Evolutionary conservation across 2,888 invertebrate genomes (phyloP), one percentile per base, ranked within the genome.

Genomic region (Serrognathus titanus): DNA sequence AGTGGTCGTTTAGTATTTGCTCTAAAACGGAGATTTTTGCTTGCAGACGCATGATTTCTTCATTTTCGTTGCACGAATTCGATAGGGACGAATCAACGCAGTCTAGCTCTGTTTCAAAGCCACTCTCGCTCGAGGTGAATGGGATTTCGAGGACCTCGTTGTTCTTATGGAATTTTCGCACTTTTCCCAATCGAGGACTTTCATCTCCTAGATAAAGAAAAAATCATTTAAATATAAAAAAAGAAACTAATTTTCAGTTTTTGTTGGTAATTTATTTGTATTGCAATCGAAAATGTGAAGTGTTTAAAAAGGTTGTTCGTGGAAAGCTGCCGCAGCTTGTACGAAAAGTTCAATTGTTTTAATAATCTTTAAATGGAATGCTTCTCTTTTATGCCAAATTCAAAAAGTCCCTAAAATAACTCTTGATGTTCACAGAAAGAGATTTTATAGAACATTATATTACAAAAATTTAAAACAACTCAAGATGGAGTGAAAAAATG

Each of bases 171-270:
- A 81, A 83, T 69, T 83, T 83, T 47, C 85, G 78, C 43, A 84
- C 78, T 74, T 85, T 85, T 16, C 84, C 83, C 58, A 83, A 69
- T 2, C 83, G 76, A 3, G 85, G 85, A 72, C 83, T 84, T 68
- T 76, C 72, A 78, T 81, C 71, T 77, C 81, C 63, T 77, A 66
- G 4, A 68, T 64, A 60, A 53, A 59, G 10, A 38, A 40, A 50
- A 12, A 10, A 10, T 3, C 41, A 16, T 43, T 43, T 5, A 20
- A 16, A 16, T 43, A 43, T 4, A 31, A 31, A 6, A 31, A 31
- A 31, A 31, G 24, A 31, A 7, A 31, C 1, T 43, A n/a, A 1
- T 11, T 39, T 43, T 10, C 16, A 13, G 13, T 43, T 7, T 13
- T 13, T 10, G 6, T 7, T 11, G 6, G 4, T 39, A 39, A 1